A percentile compares a stretch with the other conserved stretches of the same genome.
phyloP scores from a whole-genome alignment of 37 sponge, comb jelly and placozoan genomes.

The Chondrilla cf. caribensis region DNA sequence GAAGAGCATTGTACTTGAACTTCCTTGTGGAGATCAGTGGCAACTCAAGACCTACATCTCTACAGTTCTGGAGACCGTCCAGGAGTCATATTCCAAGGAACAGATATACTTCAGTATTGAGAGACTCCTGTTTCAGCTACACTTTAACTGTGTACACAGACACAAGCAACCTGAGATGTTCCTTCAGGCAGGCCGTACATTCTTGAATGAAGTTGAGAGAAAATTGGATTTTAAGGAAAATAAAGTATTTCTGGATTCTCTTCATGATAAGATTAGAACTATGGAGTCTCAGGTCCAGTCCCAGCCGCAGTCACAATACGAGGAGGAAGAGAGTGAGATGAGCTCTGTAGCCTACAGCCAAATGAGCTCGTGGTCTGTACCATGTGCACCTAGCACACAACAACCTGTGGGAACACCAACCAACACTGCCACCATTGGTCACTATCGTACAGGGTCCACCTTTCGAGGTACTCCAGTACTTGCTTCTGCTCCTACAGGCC shows the following conservation, averaged over 20 bases:
- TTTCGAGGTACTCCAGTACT: neutral
- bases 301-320: neutral
- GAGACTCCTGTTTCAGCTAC: constrained; percentile 9
- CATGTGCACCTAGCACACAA: no score
- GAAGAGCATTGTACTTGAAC: neutral
- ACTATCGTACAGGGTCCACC: no score
- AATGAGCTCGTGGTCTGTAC: no score
- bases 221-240: neutral
- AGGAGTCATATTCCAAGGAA: neutral
- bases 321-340: no score
- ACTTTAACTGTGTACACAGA: constrained; percentile 21
- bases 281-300: neutral
- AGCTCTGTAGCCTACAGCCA: no score
- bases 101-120: constrained; percentile 11
- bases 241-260: neutral
- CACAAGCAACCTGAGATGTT: neutral
- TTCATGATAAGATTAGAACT: neutral
- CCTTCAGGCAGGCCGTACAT: neutral
- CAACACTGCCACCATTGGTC: no score
- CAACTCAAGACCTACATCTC: neutral
- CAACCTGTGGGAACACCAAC: no score
- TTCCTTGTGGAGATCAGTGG: neutral
- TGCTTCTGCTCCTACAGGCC: neutral
- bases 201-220: neutral
- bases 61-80: no score